phyloP scores from a whole-genome alignment of 2,113 vertebrate species.

The Tyto alba region DNA sequence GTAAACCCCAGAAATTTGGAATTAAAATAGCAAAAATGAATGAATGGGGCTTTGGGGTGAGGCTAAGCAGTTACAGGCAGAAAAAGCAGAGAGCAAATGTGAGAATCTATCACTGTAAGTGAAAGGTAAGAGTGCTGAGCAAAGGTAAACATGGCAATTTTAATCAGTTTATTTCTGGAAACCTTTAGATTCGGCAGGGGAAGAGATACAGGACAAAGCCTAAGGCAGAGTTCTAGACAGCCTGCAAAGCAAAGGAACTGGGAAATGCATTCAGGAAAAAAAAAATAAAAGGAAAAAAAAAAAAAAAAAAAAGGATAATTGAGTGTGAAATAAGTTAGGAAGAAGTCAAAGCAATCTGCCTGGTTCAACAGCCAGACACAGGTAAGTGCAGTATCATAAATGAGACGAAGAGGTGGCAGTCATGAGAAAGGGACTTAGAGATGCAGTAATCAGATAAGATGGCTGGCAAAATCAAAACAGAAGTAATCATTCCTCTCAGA shows the following conservation, averaged over 20 bases:
- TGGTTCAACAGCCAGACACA: not conserved
- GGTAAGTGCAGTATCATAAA: not conserved
- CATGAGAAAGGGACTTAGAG: not conserved
- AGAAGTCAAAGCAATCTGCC: not conserved
- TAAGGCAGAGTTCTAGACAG: not conserved
- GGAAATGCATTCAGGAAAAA: not conserved
- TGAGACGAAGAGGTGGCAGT: not conserved
- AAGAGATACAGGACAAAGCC: not conserved
- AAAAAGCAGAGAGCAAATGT: not conserved
- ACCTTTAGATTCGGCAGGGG: not conserved
- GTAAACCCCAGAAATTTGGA: not conserved
- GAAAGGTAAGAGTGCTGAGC: not conserved
- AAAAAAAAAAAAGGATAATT: not conserved
- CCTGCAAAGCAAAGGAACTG: not conserved
- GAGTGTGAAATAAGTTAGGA: not conserved
- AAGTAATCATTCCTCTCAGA: not conserved
- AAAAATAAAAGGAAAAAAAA: rapidly evolving
- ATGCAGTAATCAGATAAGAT: not conserved
- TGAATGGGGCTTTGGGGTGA: not conserved
- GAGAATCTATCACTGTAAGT: not conserved
- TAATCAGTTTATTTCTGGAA: not conserved
- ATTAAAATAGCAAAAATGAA: not conserved
- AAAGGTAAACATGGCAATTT: not conserved
- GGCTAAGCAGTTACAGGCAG: not conserved
- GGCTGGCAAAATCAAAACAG: not conserved